phyloP scores from a whole-genome alignment of 2,888 invertebrate species.

The Agonopterix subpropinquella region DNA sequence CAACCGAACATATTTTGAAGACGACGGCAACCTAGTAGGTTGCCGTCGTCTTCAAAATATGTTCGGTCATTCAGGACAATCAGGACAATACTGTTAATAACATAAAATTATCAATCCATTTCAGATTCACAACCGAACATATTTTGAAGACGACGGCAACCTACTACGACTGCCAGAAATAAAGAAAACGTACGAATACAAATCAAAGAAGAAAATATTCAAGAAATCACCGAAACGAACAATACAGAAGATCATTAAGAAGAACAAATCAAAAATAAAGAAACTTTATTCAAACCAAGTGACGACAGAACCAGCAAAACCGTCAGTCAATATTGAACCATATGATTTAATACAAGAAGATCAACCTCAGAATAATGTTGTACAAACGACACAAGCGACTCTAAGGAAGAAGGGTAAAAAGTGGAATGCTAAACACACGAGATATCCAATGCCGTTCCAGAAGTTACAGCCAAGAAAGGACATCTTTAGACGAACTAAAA shows the following conservation, averaged over 20 bases:
- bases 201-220: conserved; percentile 23
- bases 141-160: conserved; percentile 50
- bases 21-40: conserved; percentile 46
- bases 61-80: too few species aligned
- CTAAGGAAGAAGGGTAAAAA: conserved; percentile 36
- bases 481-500: conserved; percentile 27
- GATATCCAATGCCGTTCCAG: conserved; percentile 52
- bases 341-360: conserved; percentile 26
- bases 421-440: conserved; percentile 27
- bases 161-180: conserved; percentile 40
- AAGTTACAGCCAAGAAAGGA: conserved; percentile 32
- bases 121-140: conserved; percentile 29
- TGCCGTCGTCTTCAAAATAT: too few species aligned
- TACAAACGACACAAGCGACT: conserved; percentile 28
- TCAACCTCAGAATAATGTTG: conserved; percentile 18
- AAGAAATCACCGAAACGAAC: conserved; percentile 54
- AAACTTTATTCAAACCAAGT: conserved; percentile 31
- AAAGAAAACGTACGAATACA: conserved; percentile 21
- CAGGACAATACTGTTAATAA: too few species aligned
- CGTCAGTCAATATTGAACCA: conserved; percentile 20
- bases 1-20: conserved; percentile 47
- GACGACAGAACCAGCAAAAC: conserved; percentile 24
- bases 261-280: conserved; percentile 36
- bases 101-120: neutral
- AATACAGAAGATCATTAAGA: conserved; percentile 63